Evolutionary conservation across 2,113 vertebrate species (phyloP), one percentile per base, ranked within the genome.

Genomic region (Chaetops frenatus): DNA sequence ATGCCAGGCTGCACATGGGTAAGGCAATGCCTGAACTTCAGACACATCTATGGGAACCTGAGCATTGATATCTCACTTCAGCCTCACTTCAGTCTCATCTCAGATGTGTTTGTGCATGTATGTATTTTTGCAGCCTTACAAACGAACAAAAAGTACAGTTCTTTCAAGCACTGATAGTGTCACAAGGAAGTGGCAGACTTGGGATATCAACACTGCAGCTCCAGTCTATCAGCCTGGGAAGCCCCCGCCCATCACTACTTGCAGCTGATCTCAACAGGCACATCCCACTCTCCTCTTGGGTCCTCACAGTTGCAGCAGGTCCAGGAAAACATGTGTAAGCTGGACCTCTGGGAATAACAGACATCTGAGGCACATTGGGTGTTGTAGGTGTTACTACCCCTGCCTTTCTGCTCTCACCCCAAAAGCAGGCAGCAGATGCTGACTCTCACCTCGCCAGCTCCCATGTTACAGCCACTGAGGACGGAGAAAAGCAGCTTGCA

Each of bases 111-210:
- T 72, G 35, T n/a, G 72, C 47, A 73, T 0, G 0, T 28, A 23
- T 28, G 11, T 31, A 19, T 67, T 92, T 91, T 95, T 90, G 92
- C 85, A 94, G 87, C 25, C 71, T 83, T 60, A 47, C 48, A 74
- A 91, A 53, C 12, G 5, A 71, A 57, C 58, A 45, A 48, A 77
- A 86, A n/a, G 44, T 11, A 71, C 15, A 29, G 22, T 66, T 73
- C 53, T 86, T 85, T 96, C 73, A 61, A 96, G 58, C 20, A 19
- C 25, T 8, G 47, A 78, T 10, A 73, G 40, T n/a, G 56, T 86
- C 69, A 90, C 29, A 70, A 73, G 62, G 62, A 94, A 80, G 67
- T 45, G 73, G 58, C 72, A 92, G 82, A 71, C 94, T 13, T 64
- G 50, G 61, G 73, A 58, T 36, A 47, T 50, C 56, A 79, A 12